Evolutionary conservation across 1,140 invertebrate genomes (phyloP), one percentile per base, ranked within the genome.

Genomic region (Phortica variegata): DNA sequence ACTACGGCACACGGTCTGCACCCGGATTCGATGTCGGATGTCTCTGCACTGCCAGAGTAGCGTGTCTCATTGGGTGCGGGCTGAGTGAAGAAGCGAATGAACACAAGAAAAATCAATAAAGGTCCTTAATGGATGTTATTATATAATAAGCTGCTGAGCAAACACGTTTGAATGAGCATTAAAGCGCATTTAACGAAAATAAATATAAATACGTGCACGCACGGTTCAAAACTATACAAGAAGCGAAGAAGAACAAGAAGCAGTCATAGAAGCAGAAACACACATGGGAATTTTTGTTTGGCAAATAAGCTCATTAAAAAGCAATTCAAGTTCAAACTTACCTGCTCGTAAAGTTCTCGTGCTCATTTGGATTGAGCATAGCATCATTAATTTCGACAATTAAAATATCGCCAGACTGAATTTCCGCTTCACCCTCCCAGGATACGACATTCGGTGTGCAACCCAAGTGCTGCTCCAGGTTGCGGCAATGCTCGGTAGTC

Each of bases 311-410:
- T 36, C 38, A 15, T 19, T 38, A 42, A 12, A 38, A 19, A 7
- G 19, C 17, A 46, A 37, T 26, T 38, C 23, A 26, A 53, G 21
- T 40, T 43, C 23, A 43, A 40, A 54, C 44, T 60, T 57, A 73
- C 73, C 71, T 74, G 47, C 54, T 63, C 13, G 57, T 58, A 61
- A 72, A 52, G 56, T 65, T 60, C 56, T 65, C 49, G 60, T 76
- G 45, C 73, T 77, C 51, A 8, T 37, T 41, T 72, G 58, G 52
- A 42, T 57, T 75, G 18, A 84, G 65, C 47, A 78, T 70, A 36
- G 81, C 78, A 65, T 84, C 83, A 52, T 84, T 82, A 61, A 86
- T 85, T 63, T 83, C 79, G n/a, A 86, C 83, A 60, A 85, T 80
- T 52, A 86, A 79, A 54, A 85, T 83, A 74, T 86, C 84, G 29